Conservation (phyloP, 1,140 invertebrate genomes). For the Anoplolepis gracilipes region DNA sequence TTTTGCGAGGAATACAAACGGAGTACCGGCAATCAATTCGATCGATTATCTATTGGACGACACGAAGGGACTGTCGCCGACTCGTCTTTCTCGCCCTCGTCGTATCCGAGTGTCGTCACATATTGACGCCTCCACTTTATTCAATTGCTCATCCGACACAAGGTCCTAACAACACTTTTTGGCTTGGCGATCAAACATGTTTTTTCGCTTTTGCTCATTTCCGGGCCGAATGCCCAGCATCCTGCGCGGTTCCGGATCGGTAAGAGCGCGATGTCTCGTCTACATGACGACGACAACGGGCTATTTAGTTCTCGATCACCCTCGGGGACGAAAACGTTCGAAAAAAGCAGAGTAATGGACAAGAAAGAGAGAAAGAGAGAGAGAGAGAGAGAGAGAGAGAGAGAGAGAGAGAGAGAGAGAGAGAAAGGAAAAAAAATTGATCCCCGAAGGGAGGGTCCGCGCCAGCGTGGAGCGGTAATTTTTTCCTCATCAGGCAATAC, state of each 20-base stretch:
- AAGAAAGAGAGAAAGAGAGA: not conserved
- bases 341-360: conserved; percentile 1
- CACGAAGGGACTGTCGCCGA: conserved; percentile 49
- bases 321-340: conserved; percentile 57
- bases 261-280: conserved; percentile 38
- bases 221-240: conserved; percentile 76
- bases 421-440: conserved; percentile 48
- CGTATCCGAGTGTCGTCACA: conserved; percentile 73
- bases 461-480: conserved; percentile 76
- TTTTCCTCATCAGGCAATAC: conserved; percentile 82
- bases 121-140: conserved; percentile 81
- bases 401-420: not conserved
- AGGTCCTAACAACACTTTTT: conserved; percentile 66
- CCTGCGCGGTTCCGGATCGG: conserved; percentile 76
- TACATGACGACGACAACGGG: conserved; percentile 57
- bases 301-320: conserved; percentile 70
- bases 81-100: conserved; percentile 41
- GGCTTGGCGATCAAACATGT: conserved; percentile 76
- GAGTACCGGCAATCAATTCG: conserved; percentile 11
- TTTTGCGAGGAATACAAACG: not conserved
- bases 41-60: conserved; percentile 56
- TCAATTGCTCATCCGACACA: conserved; percentile 79
- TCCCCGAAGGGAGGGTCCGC: conserved; percentile 57
- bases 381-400: not conserved
- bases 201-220: conserved; percentile 82